These are phyloP conservation scores for Nesometra sesokonis DNA, from an alignment of 35 echinoderm and acorn worm species.

Conservation along the genomic window DNA sequence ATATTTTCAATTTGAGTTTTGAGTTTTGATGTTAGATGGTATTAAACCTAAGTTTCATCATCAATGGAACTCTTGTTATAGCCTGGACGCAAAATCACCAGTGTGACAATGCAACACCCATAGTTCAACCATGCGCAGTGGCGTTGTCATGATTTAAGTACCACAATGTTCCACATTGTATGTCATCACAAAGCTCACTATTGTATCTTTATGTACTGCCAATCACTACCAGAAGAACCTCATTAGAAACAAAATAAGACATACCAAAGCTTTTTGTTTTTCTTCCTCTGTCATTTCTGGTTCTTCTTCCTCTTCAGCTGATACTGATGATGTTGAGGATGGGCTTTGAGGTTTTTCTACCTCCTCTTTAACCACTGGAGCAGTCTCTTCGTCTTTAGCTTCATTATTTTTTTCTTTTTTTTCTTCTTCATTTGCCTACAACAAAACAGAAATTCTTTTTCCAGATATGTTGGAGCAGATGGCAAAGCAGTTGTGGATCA, in stretches of 20 bases:
- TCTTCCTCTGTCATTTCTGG: slow-evolving; percentile 57
- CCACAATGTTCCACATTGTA: not conserved
- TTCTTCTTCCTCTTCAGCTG: slow-evolving; percentile 25
- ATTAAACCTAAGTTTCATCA: no score
- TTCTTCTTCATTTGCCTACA: not conserved
- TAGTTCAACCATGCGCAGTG: no score
- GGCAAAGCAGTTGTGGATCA: no score
- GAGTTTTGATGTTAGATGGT: no score
- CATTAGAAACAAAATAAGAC: not conserved
- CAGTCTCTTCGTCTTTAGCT: slow-evolving; percentile 2
- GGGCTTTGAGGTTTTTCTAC: not conserved
- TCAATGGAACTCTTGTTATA: no score
- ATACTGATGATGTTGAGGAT: not conserved
- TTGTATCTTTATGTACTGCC: not conserved
- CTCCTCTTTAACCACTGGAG: slow-evolving; percentile 13
- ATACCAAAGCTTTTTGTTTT: slow-evolving; percentile 49
- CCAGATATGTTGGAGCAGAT: no score
- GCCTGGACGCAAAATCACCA: no score
- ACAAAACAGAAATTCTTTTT: not conserved
- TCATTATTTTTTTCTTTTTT: not conserved
- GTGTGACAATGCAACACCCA: no score
- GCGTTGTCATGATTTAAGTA: no score
- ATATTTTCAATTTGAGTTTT: no score
- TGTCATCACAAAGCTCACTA: not conserved
- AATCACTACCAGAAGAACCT: no score